These are phyloP conservation scores for Chiloscyllium punctatum DNA, from an alignment of 2,797 vertebrate species.

Conservation along the genomic window DNA sequence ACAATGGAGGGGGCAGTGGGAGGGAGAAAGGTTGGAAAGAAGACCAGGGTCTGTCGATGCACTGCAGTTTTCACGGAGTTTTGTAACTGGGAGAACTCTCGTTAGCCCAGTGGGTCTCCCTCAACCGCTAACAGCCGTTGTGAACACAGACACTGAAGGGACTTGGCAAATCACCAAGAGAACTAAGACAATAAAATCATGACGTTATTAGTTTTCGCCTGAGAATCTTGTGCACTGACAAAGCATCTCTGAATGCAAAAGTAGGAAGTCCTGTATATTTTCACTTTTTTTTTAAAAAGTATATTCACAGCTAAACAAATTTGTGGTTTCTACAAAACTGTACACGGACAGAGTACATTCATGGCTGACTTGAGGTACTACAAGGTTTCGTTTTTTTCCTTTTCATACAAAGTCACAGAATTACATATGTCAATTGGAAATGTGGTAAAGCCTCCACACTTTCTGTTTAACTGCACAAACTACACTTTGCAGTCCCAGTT, in stretches of 20 bases:
- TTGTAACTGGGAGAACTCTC: constrained; percentile 47
- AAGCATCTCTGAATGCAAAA: constrained; percentile 37
- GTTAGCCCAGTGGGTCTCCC: constrained; percentile 53
- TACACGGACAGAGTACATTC: constrained; percentile 74
- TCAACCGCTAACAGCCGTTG: constrained; percentile 52
- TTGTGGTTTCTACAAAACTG: constrained; percentile 62
- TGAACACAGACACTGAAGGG: constrained; percentile 41
- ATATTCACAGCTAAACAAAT: constrained; percentile 58
- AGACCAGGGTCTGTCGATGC: constrained; percentile 58
- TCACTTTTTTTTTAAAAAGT: constrained; percentile 43
- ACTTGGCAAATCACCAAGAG: constrained; percentile 30
- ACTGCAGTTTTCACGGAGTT: constrained; percentile 64
- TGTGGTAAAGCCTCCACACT: constrained; percentile 48
- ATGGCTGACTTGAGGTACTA: constrained; percentile 83
- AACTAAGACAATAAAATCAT: constrained; percentile 20
- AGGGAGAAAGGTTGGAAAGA: constrained; percentile 42
- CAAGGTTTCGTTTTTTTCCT: constrained; percentile 53
- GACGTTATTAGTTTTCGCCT: constrained; percentile 52
- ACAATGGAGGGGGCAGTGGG: background rate
- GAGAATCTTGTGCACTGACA: constrained; percentile 47
- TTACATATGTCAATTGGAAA: constrained; percentile 53
- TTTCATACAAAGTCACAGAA: constrained; percentile 58
- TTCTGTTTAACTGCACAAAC: constrained; percentile 58
- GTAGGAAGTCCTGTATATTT: constrained; percentile 39
- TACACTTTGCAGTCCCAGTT: constrained; percentile 23